phyloP scores from a whole-genome alignment of 2,113 vertebrate genomes.

The Upupa epops region DNA sequence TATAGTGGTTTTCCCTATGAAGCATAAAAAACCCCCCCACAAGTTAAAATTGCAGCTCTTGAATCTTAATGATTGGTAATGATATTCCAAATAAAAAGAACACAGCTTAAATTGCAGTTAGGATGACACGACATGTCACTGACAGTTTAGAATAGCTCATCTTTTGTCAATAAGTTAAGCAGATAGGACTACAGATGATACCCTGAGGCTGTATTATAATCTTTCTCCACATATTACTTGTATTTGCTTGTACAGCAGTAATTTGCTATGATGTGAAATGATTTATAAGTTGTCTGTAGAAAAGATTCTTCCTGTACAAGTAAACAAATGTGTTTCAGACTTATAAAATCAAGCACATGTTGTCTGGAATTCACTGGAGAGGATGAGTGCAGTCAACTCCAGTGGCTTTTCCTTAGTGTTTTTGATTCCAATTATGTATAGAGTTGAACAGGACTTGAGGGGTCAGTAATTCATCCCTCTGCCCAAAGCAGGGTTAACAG shows the following conservation, averaged over 20 bases:
- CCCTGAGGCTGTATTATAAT: constrained; percentile 32
- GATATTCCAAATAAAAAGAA: neutral
- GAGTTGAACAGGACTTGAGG: neutral
- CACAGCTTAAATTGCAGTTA: constrained; percentile 17
- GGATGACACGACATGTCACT: neutral
- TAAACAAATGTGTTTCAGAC: neutral
- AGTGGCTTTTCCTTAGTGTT: neutral
- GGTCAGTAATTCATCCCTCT: neutral
- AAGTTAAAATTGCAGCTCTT: neutral
- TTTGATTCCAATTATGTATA: neutral
- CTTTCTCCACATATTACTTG: constrained; percentile 4
- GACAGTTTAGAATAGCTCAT: neutral
- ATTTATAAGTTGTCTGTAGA: neutral
- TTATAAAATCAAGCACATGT: neutral
- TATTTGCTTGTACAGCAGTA: constrained; percentile 49
- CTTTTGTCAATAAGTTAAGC: constrained; percentile 34
- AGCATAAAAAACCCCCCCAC: neutral
- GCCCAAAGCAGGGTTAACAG: neutral
- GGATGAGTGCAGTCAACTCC: neutral
- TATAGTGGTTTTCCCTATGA: neutral
- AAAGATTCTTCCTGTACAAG: neutral
- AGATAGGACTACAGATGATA: constrained; percentile 50
- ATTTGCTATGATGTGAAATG: constrained; percentile 19
- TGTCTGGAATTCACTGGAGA: neutral
- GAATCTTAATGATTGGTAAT: neutral